Evolutionary conservation across 2,113 vertebrate genomes (phyloP), one percentile per base, ranked within the genome.

Genomic region (Archilochus colubris): DNA sequence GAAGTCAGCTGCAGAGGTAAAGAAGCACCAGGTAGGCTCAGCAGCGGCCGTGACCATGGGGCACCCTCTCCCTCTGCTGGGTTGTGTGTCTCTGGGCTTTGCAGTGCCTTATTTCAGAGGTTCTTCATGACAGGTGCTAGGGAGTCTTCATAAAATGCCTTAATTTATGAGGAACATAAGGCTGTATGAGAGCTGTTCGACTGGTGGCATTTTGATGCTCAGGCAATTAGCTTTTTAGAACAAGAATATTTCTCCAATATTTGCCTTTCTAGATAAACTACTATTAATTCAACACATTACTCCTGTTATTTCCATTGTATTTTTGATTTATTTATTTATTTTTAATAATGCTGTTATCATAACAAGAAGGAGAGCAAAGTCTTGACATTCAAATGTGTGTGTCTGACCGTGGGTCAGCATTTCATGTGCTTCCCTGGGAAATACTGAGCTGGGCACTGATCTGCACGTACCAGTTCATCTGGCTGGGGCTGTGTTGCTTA

Each of bases 141-240:
- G 91, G 89, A 84, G 54, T 33, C 80, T 92, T 94, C 85, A 24
- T 86, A 69, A 94, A 95, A 93, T 10, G 14, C 63, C 91, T 85
- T 94, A 74, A 96, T 97, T 97, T 96, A 77, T 76, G 95, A 95
- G 82, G 77, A 91, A 83, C 85, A 8, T 20, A 67, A 92, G 91
- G 89, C 93, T 93, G 76, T 94, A 75, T 33, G 82, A 88, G 89
- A 91, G 88, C 91, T 94, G 79, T 67, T 95, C 6, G 62, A 86
- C 91, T 88, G 21, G 54, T 95, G 74, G 86, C 50, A 50, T 80
- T 95, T 93, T 86, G 83, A 55, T 74, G 70, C 78, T 68, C 55
- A 69, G 80, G 58, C 91, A 91, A 57, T 97, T 89, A 82, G 82
- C 86, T 89, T 91, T 81, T 64, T 91, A 77, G 63, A 95, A n/a